Evolutionary conservation across 2,797 vertebrate genomes (phyloP).

Genomic region (Pseudochaenichthys georgianus): DNA sequence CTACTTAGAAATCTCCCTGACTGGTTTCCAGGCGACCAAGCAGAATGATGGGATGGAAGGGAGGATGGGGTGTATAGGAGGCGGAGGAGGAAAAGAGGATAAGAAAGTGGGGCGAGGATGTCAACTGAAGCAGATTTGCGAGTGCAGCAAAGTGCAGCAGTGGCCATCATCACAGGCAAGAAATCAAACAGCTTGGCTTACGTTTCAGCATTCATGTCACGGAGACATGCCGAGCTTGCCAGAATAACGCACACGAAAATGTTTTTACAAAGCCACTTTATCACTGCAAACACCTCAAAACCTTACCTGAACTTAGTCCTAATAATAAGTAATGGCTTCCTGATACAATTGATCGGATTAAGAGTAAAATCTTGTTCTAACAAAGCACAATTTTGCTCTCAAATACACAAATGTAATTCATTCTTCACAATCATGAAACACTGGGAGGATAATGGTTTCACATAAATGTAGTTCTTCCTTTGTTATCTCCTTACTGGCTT

Average conservation of each 20-base stretch:
- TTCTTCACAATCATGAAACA: background rate
- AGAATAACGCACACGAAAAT: constrained; percentile 25
- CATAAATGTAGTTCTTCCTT: constrained; percentile 1
- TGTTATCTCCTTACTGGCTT: background rate
- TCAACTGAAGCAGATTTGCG: constrained; percentile 36
- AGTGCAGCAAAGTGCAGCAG: constrained; percentile 28
- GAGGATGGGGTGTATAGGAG: constrained; percentile 3
- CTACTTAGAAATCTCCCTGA: constrained; percentile 34
- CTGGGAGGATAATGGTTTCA: background rate
- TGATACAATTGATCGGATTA: background rate
- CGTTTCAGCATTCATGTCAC: constrained; percentile 42
- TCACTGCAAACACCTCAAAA: background rate
- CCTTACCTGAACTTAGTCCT: constrained; percentile 25
- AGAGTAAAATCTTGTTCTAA: background rate
- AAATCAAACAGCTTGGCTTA: constrained; percentile 43
- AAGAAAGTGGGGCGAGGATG: constrained; percentile 17
- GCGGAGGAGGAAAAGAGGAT: background rate
- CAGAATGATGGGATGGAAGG: constrained; percentile 58
- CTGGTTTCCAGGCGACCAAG: constrained; percentile 57
- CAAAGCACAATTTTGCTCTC: background rate
- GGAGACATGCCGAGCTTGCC: background rate
- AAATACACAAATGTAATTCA: background rate
- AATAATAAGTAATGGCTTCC: background rate
- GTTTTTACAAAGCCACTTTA: constrained; percentile 5
- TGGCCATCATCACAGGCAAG: constrained; percentile 28